Evolutionary conservation across 2,888 invertebrate genomes (phyloP), one percentile per base, ranked within the genome.

Genomic region (Euspilapteryx auroguttella): DNA sequence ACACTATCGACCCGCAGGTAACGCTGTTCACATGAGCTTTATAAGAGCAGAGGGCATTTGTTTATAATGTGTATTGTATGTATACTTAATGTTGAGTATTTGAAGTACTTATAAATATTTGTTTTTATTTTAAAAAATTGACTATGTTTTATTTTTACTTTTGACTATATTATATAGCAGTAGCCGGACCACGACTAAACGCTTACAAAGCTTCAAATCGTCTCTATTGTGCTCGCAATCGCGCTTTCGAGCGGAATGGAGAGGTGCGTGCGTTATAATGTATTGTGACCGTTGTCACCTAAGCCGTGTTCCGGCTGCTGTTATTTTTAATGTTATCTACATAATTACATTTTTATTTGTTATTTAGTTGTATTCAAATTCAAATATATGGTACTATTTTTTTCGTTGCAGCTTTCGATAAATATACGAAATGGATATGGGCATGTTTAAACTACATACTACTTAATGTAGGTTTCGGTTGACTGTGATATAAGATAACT

Each of bases 371-470:
- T 17, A 6, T 17, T 17, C 17, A n/a, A n/a, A n/a, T n/a, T n/a
- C n/a, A n/a, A n/a, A n/a, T n/a, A n/a, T n/a, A n/a, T n/a, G n/a
- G n/a, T n/a, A n/a, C n/a, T 46, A 54, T 59, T 52, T 49, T 50
- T 69, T 75, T 71, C 53, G 61, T 75, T 75, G 66, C 75, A 73
- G 75, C 69, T 66, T 55, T 59, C 71, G 46, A 62, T 68, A 59
- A 69, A 62, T 65, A 54, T 65, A 55, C 68, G 71, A 59, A 73
- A 73, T 56, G 75, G 75, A 71, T 71, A 59, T 64, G 71, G 71
- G 56, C 71, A 73, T 73, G 64, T 73, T 53, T 75, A 56, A 71
- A 61, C 62, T 63, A 62, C 59, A 45, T 24, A 25, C 14, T 63
- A 17, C 5, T 17, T 5, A 17, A 17, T 17, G 17, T 64, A 57